Percentiles rank a stretch among this genome's conserved stretches.
These are phyloP conservation scores for Tamias sibiricus DNA, from an alignment of 2,113 vertebrate species.

Conservation along the genomic window DNA sequence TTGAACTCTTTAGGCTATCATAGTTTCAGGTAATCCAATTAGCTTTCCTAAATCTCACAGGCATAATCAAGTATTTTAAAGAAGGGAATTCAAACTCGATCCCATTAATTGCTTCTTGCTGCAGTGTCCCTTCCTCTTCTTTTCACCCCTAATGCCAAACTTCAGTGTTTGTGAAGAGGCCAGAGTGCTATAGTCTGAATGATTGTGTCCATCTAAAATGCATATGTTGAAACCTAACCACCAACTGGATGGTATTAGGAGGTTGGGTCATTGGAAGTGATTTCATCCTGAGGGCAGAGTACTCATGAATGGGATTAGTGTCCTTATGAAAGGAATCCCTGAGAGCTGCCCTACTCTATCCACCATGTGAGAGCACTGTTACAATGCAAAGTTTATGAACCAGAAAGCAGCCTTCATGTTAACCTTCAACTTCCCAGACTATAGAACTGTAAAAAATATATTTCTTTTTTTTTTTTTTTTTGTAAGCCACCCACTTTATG, in stretches of 20 bases:
- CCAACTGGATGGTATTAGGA: neutral
- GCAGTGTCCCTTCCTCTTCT: conserved; percentile 14
- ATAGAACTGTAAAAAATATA: neutral
- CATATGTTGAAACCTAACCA: neutral
- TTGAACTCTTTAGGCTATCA: conserved; percentile 26
- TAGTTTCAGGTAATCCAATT: conserved; percentile 58
- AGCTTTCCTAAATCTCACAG: conserved; percentile 25
- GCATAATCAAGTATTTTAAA: conserved; percentile 42
- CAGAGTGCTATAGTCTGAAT: neutral
- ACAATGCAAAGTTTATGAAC: neutral
- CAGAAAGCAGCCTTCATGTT: neutral
- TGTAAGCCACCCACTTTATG: neutral
- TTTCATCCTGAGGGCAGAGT: neutral
- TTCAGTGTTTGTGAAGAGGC: neutral
- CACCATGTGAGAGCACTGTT: neutral
- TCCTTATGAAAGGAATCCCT: neutral
- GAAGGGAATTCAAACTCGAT: conserved; percentile 36
- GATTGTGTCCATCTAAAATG: neutral
- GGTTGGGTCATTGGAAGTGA: neutral
- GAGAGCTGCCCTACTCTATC: neutral
- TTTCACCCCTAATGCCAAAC: neutral
- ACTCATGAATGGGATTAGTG: neutral
- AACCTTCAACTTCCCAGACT: neutral
- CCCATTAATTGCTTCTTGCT: conserved; percentile 16
- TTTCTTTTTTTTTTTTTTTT: neutral